Conservation (phyloP, 2,113 vertebrate genomes). For the Chlamydotis undulata region DNA sequence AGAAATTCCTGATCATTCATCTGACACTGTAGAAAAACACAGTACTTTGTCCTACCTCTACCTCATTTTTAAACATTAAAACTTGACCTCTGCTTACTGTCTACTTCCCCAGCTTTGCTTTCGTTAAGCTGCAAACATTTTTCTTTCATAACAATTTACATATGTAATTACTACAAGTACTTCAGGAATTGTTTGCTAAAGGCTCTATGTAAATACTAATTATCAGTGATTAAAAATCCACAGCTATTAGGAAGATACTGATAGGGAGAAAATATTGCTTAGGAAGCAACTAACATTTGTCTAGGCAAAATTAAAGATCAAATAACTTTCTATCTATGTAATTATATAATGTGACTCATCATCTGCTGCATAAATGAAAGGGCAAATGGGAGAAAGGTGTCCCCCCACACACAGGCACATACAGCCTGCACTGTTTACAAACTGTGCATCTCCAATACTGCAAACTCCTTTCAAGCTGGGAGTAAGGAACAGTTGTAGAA, state of each 20-base stretch:
- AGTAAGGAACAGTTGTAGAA: background rate
- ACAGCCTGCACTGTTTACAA: background rate
- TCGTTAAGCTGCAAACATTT: slow-evolving; percentile 45
- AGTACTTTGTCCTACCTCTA: background rate
- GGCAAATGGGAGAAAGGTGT: background rate
- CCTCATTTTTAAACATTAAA: background rate
- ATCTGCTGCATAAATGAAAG: slow-evolving; percentile 19
- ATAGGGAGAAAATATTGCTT: slow-evolving; percentile 76
- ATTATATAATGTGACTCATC: slow-evolving; percentile 62
- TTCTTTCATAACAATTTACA: slow-evolving; percentile 74
- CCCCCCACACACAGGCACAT: background rate
- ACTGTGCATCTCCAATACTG: background rate
- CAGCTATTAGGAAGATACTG: slow-evolving; percentile 75
- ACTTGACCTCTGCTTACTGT: slow-evolving; percentile 14
- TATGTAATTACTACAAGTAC: slow-evolving; percentile 78
- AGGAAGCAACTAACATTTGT: slow-evolving; percentile 37
- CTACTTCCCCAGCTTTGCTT: slow-evolving; percentile 26
- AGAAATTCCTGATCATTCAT: background rate
- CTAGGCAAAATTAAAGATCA: slow-evolving; percentile 66
- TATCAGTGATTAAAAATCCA: slow-evolving; percentile 85
- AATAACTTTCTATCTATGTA: slow-evolving; percentile 63
- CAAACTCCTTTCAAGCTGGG: background rate
- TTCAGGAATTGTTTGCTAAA: slow-evolving; percentile 80
- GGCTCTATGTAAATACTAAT: slow-evolving; percentile 86
- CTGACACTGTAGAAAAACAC: background rate